Evolutionary conservation across 2,797 vertebrate species (phyloP).

Genomic region (Molothrus ater): DNA sequence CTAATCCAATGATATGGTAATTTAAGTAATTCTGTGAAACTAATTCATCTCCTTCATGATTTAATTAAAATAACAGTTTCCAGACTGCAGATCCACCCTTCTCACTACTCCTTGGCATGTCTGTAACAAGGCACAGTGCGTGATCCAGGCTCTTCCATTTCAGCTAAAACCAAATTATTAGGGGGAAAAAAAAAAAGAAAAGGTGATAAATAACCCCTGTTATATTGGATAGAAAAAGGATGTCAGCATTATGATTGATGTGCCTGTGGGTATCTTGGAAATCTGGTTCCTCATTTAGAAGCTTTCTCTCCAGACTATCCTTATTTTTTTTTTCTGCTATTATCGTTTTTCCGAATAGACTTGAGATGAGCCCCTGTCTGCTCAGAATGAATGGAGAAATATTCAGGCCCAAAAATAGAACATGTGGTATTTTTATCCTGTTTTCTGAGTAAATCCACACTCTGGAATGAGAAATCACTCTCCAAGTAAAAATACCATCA

Average conservation of each 20-base stretch:
- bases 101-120: background rate
- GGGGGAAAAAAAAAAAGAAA: background rate
- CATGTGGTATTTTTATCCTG: background rate
- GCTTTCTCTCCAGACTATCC: background rate
- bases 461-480: background rate
- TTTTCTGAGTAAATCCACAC: background rate
- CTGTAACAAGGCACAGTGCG: background rate
- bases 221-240: background rate
- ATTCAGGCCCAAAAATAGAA: background rate
- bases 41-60: background rate
- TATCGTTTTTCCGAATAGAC: background rate
- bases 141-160: background rate
- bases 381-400: background rate
- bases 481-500: background rate
- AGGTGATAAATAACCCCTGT: background rate
- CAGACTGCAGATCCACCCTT: background rate
- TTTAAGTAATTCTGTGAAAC: background rate
- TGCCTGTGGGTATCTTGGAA: background rate
- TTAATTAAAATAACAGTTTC: background rate
- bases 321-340: background rate
- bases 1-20: background rate
- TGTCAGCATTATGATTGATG: background rate
- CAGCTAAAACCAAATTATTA: background rate
- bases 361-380: background rate
- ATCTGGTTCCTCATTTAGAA: background rate